These are phyloP conservation scores for Habroteleia sp. DNA, from an alignment of 2,888 invertebrate genomes.

Conservation along the genomic window DNA sequence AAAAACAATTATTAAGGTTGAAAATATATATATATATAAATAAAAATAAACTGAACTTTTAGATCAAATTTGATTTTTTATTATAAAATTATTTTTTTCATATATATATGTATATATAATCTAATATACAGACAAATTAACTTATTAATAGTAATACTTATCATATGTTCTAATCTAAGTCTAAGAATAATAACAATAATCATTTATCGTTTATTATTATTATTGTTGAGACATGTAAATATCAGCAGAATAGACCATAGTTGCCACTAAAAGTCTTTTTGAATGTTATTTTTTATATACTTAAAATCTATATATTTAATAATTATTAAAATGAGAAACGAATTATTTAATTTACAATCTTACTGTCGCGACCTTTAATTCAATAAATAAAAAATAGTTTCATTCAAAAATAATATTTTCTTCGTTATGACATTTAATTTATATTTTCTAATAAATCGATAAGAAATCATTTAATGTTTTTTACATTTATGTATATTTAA, in stretches of 20 bases:
- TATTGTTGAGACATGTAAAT: slow-evolving; percentile 47
- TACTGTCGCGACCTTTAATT: slow-evolving; percentile 6
- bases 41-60: slow-evolving; percentile 2
- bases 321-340: slow-evolving; percentile 27
- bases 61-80: slow-evolving; percentile 51
- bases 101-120: slow-evolving; percentile 33
- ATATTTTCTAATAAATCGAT: slow-evolving; percentile 26
- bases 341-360: slow-evolving; percentile 16
- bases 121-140: slow-evolving; percentile 53
- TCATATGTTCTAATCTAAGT: slow-evolving; percentile 35
- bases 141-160: slow-evolving; percentile 52
- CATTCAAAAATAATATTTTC: no score
- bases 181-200: slow-evolving; percentile 53
- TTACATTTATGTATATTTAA: slow-evolving; percentile 23
- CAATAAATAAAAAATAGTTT: slow-evolving; percentile 20
- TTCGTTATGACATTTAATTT: slow-evolving; percentile 11
- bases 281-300: slow-evolving; percentile 4
- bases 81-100: slow-evolving; percentile 51
- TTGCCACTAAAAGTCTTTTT: slow-evolving; percentile 32
- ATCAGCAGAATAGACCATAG: slow-evolving; percentile 38
- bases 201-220: slow-evolving; percentile 37
- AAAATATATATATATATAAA: slow-evolving; percentile 1
- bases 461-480: slow-evolving; percentile 25
- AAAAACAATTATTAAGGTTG: no score
- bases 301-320: slow-evolving; percentile 14